Percentiles rank a stretch among this genome's conserved stretches.
phyloP scores from a whole-genome alignment of 2,797 vertebrate genomes.

The Zenarchopterus dispar region DNA sequence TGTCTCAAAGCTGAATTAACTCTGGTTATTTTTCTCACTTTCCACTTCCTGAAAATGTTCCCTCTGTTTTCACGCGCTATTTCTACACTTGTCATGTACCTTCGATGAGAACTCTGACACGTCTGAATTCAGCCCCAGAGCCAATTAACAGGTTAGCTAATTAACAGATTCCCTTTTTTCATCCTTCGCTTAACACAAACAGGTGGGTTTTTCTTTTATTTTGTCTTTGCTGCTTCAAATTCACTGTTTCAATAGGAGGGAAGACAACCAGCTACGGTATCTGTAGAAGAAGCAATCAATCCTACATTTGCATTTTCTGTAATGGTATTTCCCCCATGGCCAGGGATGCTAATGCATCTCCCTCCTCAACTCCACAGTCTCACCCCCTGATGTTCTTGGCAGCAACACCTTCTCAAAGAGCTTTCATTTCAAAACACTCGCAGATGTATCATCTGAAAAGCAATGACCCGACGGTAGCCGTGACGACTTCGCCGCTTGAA shows the following conservation, averaged over 20 bases:
- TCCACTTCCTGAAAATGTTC: slow-evolving; percentile 3
- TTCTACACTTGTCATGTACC: slow-evolving; percentile 16
- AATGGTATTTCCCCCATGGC: slow-evolving; percentile 41
- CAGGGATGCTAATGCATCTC: slow-evolving; percentile 21
- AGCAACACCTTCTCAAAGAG: slow-evolving; percentile 9
- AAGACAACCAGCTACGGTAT: neutral
- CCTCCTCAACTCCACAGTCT: slow-evolving; percentile 8
- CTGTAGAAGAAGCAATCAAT: slow-evolving; percentile 28
- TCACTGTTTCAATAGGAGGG: neutral
- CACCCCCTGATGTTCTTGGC: slow-evolving; percentile 15
- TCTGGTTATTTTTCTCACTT: slow-evolving; percentile 2
- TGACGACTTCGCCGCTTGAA: slow-evolving; percentile 1
- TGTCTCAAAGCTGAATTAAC: too few species aligned
- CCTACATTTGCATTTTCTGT: slow-evolving; percentile 47
- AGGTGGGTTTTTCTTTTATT: too few species aligned
- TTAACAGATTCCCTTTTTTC: slow-evolving; percentile 29
- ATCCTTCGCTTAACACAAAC: neutral
- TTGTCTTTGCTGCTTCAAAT: neutral
- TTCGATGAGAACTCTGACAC: slow-evolving; percentile 37
- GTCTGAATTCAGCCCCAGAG: slow-evolving; percentile 2
- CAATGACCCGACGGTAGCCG: slow-evolving; percentile 4
- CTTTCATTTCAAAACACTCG: slow-evolving; percentile 25
- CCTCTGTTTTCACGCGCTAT: slow-evolving; percentile 10
- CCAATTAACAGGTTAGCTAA: slow-evolving; percentile 52
- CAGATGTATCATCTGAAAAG: slow-evolving; percentile 17